Evolutionary conservation across 2,888 invertebrate species (phyloP), one percentile per base, ranked within the genome.

Genomic region (Erebia epiphron): DNA sequence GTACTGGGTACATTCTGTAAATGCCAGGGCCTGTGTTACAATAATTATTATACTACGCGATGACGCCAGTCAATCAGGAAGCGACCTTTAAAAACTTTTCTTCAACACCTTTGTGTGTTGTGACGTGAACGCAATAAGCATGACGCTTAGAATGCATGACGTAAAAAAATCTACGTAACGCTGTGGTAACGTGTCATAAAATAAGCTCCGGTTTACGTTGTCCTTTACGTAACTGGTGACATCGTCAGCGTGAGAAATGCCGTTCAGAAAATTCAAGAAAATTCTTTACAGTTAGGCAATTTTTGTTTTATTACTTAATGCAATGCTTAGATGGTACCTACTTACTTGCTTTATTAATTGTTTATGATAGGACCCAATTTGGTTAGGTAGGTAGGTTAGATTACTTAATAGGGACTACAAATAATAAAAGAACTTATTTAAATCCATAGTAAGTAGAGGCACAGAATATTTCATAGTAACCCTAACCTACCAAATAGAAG

Each of bases 101-200:
- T 63, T 9, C 14, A 63, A 16, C 50, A 50, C 26, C 13, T 46
- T 21, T n/a, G 50, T 52, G 50, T 5, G 14, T 21, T 18, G 14
- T 43, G 41, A 41, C 18, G 9, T 49, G 50, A 58, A 63, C 26
- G 21, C 41, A 41, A 41, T 35, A 64, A 64, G n/a, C 16, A 41
- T 41, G 41, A 52, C 64, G 64, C 13, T n/a, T n/a, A n/a, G n/a
- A n/a, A n/a, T n/a, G n/a, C n/a, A n/a, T n/a, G n/a, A n/a, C n/a
- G n/a, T n/a, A n/a, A 50, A 14, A 26, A 49, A 21, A 14, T 63
- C 52, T 63, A 63, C 50, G 50, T 63, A 63, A 35, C 35, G 35
- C 7, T 35, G 35, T 35, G 35, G 35, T 35, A 35, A 63, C 26
- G 11, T 63, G 26, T 18, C 49, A 49, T 26, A 16, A 63, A 63